These are phyloP conservation scores for Calephelis perditalis DNA, from an alignment of 2,888 invertebrate species.

Conservation along the genomic window DNA sequence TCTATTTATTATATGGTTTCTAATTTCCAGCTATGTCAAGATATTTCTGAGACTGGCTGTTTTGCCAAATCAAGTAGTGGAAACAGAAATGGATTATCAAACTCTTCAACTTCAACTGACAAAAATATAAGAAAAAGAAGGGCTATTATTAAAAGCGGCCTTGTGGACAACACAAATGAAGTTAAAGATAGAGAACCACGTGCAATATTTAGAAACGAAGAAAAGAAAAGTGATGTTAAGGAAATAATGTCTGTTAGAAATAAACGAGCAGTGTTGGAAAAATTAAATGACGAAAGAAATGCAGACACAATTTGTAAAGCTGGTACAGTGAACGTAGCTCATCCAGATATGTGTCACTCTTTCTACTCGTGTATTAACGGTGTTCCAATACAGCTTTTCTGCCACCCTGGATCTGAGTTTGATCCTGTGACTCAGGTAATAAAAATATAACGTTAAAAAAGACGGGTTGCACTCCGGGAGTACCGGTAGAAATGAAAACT, in stretches of 20 bases:
- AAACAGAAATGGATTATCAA: not conserved
- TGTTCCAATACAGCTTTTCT: constrained; percentile 33
- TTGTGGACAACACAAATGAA: not conserved
- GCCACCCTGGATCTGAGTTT: constrained; percentile 40
- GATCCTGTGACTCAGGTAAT: constrained; percentile 33
- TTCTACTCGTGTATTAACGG: constrained; percentile 45
- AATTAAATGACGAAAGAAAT: constrained; percentile 2
- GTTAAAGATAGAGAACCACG: not conserved
- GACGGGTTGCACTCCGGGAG: no score
- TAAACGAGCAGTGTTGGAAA: constrained; percentile 7
- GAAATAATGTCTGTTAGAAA: not conserved
- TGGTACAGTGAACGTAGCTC: constrained; percentile 36
- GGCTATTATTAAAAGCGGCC: not conserved
- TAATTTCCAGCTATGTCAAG: constrained; percentile 17
- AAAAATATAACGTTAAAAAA: not conserved
- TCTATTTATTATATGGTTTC: not conserved
- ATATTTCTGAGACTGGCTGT: constrained; percentile 18
- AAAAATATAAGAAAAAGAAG: constrained; percentile 8
- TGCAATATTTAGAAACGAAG: not conserved
- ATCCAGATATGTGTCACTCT: constrained; percentile 39
- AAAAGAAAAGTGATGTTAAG: not conserved
- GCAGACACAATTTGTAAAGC: constrained; percentile 7
- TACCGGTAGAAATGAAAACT: no score
- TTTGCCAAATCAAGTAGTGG: not conserved
- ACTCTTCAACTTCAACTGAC: not conserved